Evolutionary conservation across 2,113 vertebrate species (phyloP).

Genomic region (Octodon degus): DNA sequence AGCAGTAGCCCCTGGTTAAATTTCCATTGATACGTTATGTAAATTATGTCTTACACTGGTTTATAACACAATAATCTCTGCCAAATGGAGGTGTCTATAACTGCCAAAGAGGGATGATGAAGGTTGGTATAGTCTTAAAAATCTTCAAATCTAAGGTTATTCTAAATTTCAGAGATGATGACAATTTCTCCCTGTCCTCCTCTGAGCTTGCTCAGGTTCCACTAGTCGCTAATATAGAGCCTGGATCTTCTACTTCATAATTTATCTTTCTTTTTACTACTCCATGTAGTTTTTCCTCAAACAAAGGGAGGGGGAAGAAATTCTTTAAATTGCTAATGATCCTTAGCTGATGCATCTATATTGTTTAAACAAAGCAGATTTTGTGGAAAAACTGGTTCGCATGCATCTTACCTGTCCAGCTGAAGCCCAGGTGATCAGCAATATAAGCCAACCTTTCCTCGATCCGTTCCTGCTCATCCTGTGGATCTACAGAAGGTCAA

Average conservation of each 20-base stretch:
- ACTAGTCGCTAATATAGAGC: not conserved
- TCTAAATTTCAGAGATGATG: not conserved
- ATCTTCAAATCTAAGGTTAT: not conserved
- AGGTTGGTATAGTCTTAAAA: not conserved
- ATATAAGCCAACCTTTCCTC: constrained; percentile 95
- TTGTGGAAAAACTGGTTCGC: not conserved
- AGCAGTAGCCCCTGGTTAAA: not conserved
- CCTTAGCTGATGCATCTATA: not conserved
- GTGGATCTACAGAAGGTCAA: constrained; percentile 93
- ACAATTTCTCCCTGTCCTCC: not conserved
- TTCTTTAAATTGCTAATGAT: not conserved
- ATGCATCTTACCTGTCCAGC: constrained; percentile 93
- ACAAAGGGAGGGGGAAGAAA: not conserved
- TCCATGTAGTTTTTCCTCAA: not conserved
- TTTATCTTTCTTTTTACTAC: not conserved
- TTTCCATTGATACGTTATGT: not conserved
- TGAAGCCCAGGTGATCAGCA: constrained; percentile 98
- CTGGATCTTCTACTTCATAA: not conserved
- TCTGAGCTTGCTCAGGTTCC: not conserved
- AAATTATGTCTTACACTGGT: not conserved
- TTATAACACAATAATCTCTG: not conserved
- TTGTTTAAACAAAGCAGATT: not conserved
- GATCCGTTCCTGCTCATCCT: constrained; percentile 92
- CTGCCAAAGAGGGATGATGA: not conserved
- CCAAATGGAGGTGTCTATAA: not conserved